phyloP scores from a whole-genome alignment of 2,888 invertebrate species.

The Noctua fimbriata region DNA sequence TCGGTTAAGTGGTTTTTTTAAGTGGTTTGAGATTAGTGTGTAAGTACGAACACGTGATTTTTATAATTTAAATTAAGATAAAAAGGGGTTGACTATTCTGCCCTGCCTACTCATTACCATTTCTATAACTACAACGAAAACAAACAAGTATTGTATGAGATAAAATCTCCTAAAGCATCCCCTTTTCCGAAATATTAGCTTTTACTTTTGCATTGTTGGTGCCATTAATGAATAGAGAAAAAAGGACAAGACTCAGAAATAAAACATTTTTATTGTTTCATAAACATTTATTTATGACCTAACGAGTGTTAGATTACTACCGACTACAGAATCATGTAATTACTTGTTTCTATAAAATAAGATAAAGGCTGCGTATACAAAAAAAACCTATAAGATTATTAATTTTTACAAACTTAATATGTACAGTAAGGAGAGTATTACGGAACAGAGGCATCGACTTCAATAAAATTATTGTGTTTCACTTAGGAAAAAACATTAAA shows the following conservation, averaged over 20 bases:
- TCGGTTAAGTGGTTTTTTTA: too few relatives aligned
- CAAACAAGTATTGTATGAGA: too few relatives aligned
- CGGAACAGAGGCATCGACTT: background rate
- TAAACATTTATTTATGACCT: slow-evolving; percentile 33
- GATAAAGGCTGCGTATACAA: slow-evolving; percentile 5
- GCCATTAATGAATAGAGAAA: background rate
- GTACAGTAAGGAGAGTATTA: background rate
- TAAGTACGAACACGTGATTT: too few relatives aligned
- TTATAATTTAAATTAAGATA: too few relatives aligned
- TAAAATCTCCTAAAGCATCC: background rate
- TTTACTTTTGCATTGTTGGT: background rate
- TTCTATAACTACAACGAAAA: too few relatives aligned
- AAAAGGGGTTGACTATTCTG: background rate
- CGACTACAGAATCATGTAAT: background rate
- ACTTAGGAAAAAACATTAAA: background rate
- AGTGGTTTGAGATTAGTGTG: background rate
- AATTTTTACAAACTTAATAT: background rate
- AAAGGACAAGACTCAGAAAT: background rate
- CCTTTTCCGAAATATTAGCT: background rate
- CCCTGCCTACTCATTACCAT: background rate
- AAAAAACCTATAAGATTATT: background rate
- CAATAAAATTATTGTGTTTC: background rate
- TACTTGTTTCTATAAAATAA: background rate
- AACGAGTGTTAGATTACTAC: slow-evolving; percentile 8
- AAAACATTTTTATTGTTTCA: slow-evolving; percentile 18